These are phyloP conservation scores for Leucopsar rothschildi DNA, from an alignment of 2,113 vertebrate species.

Conservation along the genomic window DNA sequence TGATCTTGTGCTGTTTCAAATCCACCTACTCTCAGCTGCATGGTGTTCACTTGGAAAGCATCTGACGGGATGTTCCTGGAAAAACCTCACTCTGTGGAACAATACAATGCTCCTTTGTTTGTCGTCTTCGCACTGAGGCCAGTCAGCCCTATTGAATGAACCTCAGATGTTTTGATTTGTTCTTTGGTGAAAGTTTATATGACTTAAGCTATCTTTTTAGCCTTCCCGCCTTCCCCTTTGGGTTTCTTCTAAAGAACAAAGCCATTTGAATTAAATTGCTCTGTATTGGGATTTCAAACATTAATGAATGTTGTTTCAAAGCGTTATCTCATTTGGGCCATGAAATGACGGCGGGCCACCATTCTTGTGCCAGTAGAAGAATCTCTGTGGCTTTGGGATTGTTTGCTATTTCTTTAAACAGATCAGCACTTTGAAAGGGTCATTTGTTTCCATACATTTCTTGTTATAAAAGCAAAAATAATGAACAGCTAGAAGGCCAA, in stretches of 20 bases:
- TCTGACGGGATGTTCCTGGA: slow-evolving; percentile 54
- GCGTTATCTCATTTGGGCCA: slow-evolving; percentile 55
- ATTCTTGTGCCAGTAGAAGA: slow-evolving; percentile 28
- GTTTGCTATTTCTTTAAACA: slow-evolving; percentile 54
- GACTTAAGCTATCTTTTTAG: slow-evolving; percentile 58
- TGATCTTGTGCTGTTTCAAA: slow-evolving; percentile 51
- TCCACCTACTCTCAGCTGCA: slow-evolving; percentile 55
- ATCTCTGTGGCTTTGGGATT: slow-evolving; percentile 39
- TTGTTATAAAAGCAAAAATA: slow-evolving; percentile 46
- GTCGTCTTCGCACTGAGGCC: slow-evolving; percentile 19
- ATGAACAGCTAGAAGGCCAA: slow-evolving; percentile 28
- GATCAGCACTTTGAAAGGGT: slow-evolving; percentile 33
- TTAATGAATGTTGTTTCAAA: slow-evolving; percentile 63
- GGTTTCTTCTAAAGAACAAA: slow-evolving; percentile 68
- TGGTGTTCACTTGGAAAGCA: slow-evolving; percentile 49
- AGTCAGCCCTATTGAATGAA: slow-evolving; percentile 41
- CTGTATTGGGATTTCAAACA: slow-evolving; percentile 55
- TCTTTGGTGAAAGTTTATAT: slow-evolving; percentile 58
- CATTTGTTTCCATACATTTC: slow-evolving; percentile 44
- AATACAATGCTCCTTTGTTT: slow-evolving; percentile 68
- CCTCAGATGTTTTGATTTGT: slow-evolving; percentile 65
- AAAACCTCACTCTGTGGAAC: neutral
- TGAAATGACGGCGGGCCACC: slow-evolving; percentile 2
- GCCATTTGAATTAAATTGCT: slow-evolving; percentile 38
- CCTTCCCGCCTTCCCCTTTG: slow-evolving; percentile 1